Evolutionary conservation across 2,888 invertebrate species (phyloP), one percentile per base, ranked within the genome.

Genomic region (Hedychridium roseum): DNA sequence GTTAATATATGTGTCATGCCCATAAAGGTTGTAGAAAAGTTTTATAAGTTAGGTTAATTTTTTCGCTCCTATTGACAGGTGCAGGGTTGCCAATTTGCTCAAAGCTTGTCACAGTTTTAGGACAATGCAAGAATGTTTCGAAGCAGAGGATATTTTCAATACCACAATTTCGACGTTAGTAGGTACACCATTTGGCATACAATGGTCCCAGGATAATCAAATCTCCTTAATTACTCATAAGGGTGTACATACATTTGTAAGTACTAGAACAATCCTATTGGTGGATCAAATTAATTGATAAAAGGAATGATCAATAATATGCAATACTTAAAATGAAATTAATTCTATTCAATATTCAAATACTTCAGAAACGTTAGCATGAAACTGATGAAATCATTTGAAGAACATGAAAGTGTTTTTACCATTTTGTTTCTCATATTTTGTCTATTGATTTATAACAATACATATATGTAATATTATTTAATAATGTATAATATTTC

Each of bases 181-280:
- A 2, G 52, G 57, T n/a, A 47, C 50, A 5, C 53, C 57, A 2
- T 78, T 78, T 56, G 56, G 71, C 2, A 41, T 61, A n/a, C 54
- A 76, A 49, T 79, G 79, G 79, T 80, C 80, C 0, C 54, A 67
- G 16, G 79, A 80, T 49, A 71, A 79, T 59, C 69, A 73, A 21
- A 60, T 80, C 23, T 75, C 80, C 0, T 34, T 80, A 16, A 51
- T 79, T 38, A 78, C 79, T 0, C 68, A 73, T 6, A 67, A 60
- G 34, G 80, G 79, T 15, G 64, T 77, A 43, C 73, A 79, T 26
- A 61, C 76, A 27, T 67, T 76, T 27, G 80, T 80, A 66, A 78
- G 73, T 74, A n/a, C n/a, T 9, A 17, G 2, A 14, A 7, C 9
- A 17, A 27, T 7, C 32, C 26, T 47, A n/a, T 16, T 31, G 15